Evolutionary conservation across 2,888 invertebrate genomes (phyloP).

Genomic region (Laspeyria flexula): DNA sequence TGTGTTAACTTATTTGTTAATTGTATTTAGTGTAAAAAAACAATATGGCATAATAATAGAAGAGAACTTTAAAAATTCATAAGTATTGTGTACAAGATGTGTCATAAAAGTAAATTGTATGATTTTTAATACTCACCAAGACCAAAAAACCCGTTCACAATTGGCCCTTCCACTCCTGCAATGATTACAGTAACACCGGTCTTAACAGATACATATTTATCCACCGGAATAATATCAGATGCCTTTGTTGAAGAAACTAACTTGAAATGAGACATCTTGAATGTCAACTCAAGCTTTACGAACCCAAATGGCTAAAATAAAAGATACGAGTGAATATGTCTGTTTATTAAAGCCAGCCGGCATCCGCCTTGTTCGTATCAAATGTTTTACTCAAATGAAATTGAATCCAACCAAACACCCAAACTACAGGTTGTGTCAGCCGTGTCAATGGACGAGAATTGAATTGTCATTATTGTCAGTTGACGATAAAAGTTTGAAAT

Average conservation of each 20-base stretch:
- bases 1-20: too few species aligned
- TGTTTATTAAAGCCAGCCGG: not conserved
- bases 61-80: too few species aligned
- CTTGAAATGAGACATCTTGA: slow-evolving; percentile 76
- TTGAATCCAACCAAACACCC: not conserved
- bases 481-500: too few species aligned
- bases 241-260: slow-evolving; percentile 88
- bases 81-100: too few species aligned
- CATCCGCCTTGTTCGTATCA: not conserved
- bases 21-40: too few species aligned
- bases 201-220: slow-evolving; percentile 91
- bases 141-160: slow-evolving; percentile 95
- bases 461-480: not conserved
- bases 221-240: slow-evolving; percentile 91
- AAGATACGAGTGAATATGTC: not conserved
- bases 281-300: slow-evolving; percentile 11
- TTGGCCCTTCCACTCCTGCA: slow-evolving; percentile 95
- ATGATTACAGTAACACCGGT: slow-evolving; percentile 94
- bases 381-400: not conserved
- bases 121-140: slow-evolving; percentile 91
- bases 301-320: not conserved
- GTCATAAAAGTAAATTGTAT: too few species aligned
- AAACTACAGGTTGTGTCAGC: not conserved
- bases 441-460: not conserved
- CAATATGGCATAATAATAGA: too few species aligned